Percentiles rank a stretch among this genome's conserved stretches.
Conservation (phyloP, 1,140 invertebrate species). For the Dryas iulia region DNA sequence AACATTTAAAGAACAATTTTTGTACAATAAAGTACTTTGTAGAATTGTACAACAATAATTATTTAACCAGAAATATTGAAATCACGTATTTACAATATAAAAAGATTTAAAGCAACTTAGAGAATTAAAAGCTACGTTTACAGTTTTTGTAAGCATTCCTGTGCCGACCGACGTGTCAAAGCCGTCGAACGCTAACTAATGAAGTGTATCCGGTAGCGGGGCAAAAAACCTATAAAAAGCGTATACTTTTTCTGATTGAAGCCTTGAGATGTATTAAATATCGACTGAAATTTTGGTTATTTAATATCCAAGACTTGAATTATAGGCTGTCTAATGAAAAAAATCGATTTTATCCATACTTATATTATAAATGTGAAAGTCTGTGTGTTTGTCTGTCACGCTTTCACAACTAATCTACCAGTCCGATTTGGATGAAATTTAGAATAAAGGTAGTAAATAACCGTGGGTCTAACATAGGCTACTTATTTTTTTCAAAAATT, state of each 20-base stretch:
- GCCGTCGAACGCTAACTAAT: slow-evolving; percentile 17
- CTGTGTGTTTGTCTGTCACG: too few relatives aligned
- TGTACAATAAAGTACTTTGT: too few relatives aligned
- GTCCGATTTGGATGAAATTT: too few relatives aligned
- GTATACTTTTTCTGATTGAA: slow-evolving; percentile 6
- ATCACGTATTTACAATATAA: slow-evolving; percentile 6
- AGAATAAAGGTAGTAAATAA: too few relatives aligned
- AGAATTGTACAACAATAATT: too few relatives aligned
- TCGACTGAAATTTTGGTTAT: neutral
- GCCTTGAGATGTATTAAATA: slow-evolving; percentile 4
- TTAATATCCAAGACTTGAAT: neutral
- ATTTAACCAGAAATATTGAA: neutral
- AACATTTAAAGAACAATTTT: too few relatives aligned
- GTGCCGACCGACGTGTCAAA: slow-evolving; percentile 4
- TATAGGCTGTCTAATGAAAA: neutral
- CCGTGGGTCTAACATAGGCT: too few relatives aligned
- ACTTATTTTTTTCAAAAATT: too few relatives aligned
- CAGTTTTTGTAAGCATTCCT: slow-evolving; percentile 22
- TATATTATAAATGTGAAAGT: too few relatives aligned
- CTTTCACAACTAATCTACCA: too few relatives aligned
- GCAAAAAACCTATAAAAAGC: slow-evolving; percentile 21
- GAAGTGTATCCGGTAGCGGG: slow-evolving; percentile 20
- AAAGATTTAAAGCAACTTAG: neutral
- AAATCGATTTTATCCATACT: neutral
- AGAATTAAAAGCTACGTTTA: slow-evolving; percentile 2